Evolutionary conservation across 1,140 invertebrate genomes (phyloP).

Genomic region (Papilio aristodemus): DNA sequence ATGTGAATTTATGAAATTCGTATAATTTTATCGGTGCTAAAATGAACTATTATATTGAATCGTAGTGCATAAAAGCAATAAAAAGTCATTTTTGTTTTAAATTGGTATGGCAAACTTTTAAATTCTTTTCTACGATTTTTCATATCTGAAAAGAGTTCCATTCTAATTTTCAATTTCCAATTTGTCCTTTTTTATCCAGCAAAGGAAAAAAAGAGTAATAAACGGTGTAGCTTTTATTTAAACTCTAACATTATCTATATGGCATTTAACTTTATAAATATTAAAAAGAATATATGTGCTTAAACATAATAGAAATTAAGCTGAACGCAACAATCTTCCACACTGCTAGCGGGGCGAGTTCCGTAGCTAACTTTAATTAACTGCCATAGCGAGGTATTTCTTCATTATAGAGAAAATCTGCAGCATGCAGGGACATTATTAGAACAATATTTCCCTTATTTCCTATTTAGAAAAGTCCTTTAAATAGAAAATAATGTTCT

Average conservation of each 20-base stretch:
- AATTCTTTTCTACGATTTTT: too few species aligned
- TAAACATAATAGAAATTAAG: conserved; percentile 19
- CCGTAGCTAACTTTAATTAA: conserved; percentile 60
- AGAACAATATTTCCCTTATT: conserved; percentile 30
- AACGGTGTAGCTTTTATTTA: not conserved
- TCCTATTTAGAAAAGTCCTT: not conserved
- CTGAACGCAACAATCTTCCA: conserved; percentile 14
- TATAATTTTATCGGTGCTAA: too few species aligned
- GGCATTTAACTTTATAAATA: not conserved
- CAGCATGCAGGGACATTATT: conserved; percentile 49
- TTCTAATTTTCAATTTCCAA: too few species aligned
- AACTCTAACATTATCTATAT: not conserved
- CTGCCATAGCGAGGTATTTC: conserved; percentile 56
- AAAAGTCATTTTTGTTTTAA: too few species aligned
- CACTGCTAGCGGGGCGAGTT: not conserved
- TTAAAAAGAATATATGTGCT: not conserved
- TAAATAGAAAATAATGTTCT: not conserved
- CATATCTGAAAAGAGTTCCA: too few species aligned
- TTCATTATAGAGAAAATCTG: conserved; percentile 56
- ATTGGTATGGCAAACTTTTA: too few species aligned
- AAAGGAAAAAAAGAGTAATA: too few species aligned
- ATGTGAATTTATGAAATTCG: too few species aligned
- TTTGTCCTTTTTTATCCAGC: too few species aligned
- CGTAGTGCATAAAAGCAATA: too few species aligned
- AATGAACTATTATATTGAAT: too few species aligned